Evolutionary conservation across 2,888 invertebrate genomes (phyloP), one percentile per base, ranked within the genome.

Genomic region (Callimorpha dominula): DNA sequence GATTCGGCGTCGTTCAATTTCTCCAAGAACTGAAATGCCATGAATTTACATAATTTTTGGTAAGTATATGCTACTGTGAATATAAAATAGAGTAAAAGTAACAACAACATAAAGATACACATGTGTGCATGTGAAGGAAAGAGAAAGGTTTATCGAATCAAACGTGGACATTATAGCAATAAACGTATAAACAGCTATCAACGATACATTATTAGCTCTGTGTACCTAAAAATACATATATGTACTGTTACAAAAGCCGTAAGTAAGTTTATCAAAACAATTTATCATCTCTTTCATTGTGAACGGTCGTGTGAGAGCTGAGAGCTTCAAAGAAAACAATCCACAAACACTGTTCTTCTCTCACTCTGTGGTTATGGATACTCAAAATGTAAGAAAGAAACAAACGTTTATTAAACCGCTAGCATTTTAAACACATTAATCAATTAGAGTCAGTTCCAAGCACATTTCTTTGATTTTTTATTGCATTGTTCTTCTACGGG

Each of bases 241-340:
- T 65, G 68, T 78, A 78, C 79, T 77, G 85, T 80, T 83, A 77
- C 31, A 71, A 83, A 85, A 81, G 75, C 68, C 71, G 71, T 82
- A 78, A 75, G 71, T 82, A 78, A 75, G 77, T 82, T 88, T 88
- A 91, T 90, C 89, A 88, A 86, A 88, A 90, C 88, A 87, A 88
- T 90, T 89, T 84, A 91, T 90, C 88, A 81, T 84, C 83, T 83
- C 83, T 87, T 86, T 89, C 88, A 88, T 86, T 81, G 85, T 76
- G 70, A 75, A 82, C 79, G 74, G 79, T 79, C 84, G 85, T 84
- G 84, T 89, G 90, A 89, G 89, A 88, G 87, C 80, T 89, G 90
- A 89, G 89, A 88, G 87, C 80, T 80, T 83, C 78, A 76, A 78
- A 72, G 77, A 80, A 85, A 87, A 89, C 89, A 88, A 89, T 89